Conservation (phyloP, 2,113 vertebrate species). For the Himantopus leucocephalus region DNA sequence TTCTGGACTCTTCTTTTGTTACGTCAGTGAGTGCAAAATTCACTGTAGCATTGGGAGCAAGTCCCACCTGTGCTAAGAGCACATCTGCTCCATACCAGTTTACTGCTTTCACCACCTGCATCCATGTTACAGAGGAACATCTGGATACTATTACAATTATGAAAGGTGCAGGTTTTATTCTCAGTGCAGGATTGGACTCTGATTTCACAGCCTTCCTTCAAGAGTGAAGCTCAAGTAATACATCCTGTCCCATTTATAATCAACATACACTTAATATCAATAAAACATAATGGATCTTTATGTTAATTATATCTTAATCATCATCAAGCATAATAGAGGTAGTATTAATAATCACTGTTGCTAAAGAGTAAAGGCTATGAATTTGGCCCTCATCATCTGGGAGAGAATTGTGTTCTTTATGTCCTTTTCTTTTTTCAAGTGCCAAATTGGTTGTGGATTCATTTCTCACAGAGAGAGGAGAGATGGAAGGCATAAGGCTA, state of each 20-base stretch:
- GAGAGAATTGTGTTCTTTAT: neutral
- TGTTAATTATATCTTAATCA: constrained; percentile 72
- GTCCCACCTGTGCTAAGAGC: constrained; percentile 77
- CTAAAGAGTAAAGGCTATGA: constrained; percentile 20
- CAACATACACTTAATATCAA: constrained; percentile 74
- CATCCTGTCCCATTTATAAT: constrained; percentile 79
- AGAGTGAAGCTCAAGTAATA: constrained; percentile 72
- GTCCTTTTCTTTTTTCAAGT: neutral
- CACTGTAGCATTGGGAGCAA: constrained; percentile 58
- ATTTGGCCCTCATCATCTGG: neutral
- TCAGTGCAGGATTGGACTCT: constrained; percentile 73
- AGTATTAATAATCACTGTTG: constrained; percentile 57
- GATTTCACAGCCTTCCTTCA: constrained; percentile 81
- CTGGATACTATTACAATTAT: constrained; percentile 88
- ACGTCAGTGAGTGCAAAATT: neutral
- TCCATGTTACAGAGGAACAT: constrained; percentile 83
- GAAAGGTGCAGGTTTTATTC: constrained; percentile 87
- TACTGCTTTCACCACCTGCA: constrained; percentile 95
- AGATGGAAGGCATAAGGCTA: neutral
- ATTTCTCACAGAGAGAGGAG: neutral
- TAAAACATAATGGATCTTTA: constrained; percentile 53
- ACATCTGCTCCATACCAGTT: constrained; percentile 85
- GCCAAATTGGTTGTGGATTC: constrained; percentile 1
- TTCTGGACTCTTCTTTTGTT: constrained; percentile 32
- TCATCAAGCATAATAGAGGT: constrained; percentile 64